A percentile compares a stretch with the other conserved stretches of the same genome.
Conservation (phyloP, 35 echinoderm and acorn worm species). For the Amphiura filiformis region DNA sequence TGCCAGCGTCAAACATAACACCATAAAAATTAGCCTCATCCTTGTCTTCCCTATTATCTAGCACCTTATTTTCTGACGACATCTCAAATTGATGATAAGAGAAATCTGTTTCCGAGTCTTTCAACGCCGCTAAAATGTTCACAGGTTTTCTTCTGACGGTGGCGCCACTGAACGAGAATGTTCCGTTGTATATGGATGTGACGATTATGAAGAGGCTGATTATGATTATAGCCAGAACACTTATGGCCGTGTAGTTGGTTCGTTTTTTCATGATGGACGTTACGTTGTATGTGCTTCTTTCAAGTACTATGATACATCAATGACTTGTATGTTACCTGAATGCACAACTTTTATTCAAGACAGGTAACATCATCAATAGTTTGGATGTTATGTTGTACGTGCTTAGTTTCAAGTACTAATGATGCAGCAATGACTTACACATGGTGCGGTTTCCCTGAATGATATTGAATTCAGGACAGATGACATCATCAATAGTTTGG, state of each 20-base stretch:
- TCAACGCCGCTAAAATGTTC: neutral
- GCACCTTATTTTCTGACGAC: neutral
- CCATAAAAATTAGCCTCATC: constrained; percentile 66
- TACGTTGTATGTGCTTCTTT: too few relatives aligned
- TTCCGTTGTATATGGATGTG: constrained; percentile 2
- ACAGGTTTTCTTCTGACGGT: neutral
- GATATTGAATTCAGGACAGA: too few relatives aligned
- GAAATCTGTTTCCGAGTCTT: neutral
- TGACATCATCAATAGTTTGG: too few relatives aligned
- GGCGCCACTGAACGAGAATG: neutral
- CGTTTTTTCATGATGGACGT: constrained; percentile 16
- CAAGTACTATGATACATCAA: too few relatives aligned
- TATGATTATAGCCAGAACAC: neutral
- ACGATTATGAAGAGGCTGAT: constrained; percentile 3
- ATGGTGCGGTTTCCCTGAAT: too few relatives aligned
- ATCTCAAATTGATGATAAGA: neutral
- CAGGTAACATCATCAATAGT: too few relatives aligned
- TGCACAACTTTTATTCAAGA: too few relatives aligned
- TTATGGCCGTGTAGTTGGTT: constrained; percentile 18
- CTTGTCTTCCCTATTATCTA: neutral
- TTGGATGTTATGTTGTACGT: too few relatives aligned
- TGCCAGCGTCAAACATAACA: constrained; percentile 98
- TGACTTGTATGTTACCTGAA: too few relatives aligned
- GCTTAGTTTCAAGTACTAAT: too few relatives aligned
- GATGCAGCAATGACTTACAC: too few relatives aligned